These are phyloP conservation scores for Plumapathes pennacea DNA, from an alignment of 92 coral and sea anemone species.

Conservation along the genomic window DNA sequence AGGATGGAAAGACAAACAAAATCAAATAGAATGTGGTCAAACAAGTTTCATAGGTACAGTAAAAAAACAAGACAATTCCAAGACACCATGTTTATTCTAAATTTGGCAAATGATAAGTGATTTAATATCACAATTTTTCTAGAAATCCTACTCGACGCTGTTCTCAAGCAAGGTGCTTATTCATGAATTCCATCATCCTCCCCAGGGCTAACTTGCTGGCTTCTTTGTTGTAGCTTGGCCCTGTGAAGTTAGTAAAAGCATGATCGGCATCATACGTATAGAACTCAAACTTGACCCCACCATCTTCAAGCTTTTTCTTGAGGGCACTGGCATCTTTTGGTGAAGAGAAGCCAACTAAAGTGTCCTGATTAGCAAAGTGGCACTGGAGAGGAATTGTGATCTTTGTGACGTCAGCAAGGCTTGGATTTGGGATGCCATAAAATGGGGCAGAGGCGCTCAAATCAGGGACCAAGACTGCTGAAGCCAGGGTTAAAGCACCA, in stretches of 20 bases:
- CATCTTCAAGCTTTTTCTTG: constrained; percentile 45
- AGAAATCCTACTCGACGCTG: too few relatives aligned
- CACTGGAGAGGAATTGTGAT: constrained; percentile 57
- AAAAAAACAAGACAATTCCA: too few relatives aligned
- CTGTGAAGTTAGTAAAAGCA: constrained; percentile 48
- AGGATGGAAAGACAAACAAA: too few relatives aligned
- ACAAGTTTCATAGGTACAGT: too few relatives aligned
- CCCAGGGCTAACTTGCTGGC: constrained; percentile 41
- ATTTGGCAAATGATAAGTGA: too few relatives aligned
- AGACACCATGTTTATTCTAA: too few relatives aligned
- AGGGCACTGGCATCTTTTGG: constrained; percentile 50
- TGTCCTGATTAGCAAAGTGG: constrained; percentile 55
- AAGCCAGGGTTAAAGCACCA: constrained; percentile 49
- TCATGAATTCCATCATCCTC: constrained; percentile 61
- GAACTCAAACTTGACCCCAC: constrained; percentile 46
- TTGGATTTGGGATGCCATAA: constrained; percentile 59
- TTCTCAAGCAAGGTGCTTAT: constrained; percentile 54
- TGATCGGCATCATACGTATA: constrained; percentile 48
- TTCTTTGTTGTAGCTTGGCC: constrained; percentile 40
- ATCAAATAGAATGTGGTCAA: too few relatives aligned
- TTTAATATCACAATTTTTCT: too few relatives aligned
- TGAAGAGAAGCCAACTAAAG: constrained; percentile 45
- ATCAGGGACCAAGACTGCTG: constrained; percentile 38
- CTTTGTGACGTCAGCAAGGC: constrained; percentile 45
- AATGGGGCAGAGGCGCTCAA: constrained; percentile 62